These are phyloP conservation scores for Drosophila cognata DNA, from an alignment of 2,888 invertebrate genomes.

Conservation along the genomic window DNA sequence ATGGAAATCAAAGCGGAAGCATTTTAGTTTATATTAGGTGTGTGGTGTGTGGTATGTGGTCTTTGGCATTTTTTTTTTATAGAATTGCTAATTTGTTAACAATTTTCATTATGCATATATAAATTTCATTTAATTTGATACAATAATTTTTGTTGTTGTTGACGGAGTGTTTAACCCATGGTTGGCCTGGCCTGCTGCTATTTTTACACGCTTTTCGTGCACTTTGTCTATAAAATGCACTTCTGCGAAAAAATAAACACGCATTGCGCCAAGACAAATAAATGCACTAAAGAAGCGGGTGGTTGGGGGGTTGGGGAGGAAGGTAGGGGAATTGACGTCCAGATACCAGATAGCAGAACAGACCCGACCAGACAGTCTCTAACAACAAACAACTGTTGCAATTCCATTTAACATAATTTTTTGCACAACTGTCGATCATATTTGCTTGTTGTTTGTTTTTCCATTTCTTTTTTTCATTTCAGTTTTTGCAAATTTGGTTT, in stretches of 20 bases:
- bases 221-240: slow-evolving; percentile 76
- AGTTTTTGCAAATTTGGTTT: not conserved
- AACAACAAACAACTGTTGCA: slow-evolving; percentile 78
- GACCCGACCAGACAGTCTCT: slow-evolving; percentile 53
- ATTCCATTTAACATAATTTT: slow-evolving; percentile 75
- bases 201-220: slow-evolving; percentile 51
- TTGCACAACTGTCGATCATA: slow-evolving; percentile 68
- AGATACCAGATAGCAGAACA: slow-evolving; percentile 14
- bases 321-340: not conserved
- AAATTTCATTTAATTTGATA: slow-evolving; percentile 13
- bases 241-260: slow-evolving; percentile 79
- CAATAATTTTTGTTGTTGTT: slow-evolving; percentile 20
- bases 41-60: slow-evolving; percentile 15
- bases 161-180: slow-evolving; percentile 42
- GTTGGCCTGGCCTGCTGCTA: slow-evolving; percentile 47
- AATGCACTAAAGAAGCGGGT: slow-evolving; percentile 8
- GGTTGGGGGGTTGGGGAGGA: not conserved
- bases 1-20: slow-evolving; percentile 51
- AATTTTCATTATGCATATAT: slow-evolving; percentile 22
- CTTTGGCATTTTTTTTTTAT: slow-evolving; percentile 26
- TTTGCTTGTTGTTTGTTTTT: slow-evolving; percentile 19
- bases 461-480: not conserved
- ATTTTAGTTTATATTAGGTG: slow-evolving; percentile 30
- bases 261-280: slow-evolving; percentile 57
- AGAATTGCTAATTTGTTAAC: slow-evolving; percentile 46